phyloP scores from a whole-genome alignment of 2,888 invertebrate genomes.

The Gymnocheta viridis region DNA sequence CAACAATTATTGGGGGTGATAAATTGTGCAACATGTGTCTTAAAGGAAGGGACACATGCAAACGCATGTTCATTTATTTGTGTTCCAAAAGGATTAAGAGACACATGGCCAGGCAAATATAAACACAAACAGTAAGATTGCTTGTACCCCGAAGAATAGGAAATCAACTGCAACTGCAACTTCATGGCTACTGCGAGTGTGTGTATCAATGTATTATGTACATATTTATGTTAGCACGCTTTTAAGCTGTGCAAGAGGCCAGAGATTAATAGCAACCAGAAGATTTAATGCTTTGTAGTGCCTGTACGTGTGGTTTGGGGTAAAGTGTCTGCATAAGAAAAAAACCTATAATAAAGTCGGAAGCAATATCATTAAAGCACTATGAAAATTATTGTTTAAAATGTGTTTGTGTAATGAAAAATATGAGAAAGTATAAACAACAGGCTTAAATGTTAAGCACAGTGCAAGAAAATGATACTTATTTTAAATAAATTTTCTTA shows the following conservation, averaged over 20 bases:
- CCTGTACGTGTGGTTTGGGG: slow-evolving; percentile 18
- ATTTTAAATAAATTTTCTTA: neutral
- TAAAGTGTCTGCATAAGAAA: neutral
- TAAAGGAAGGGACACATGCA: slow-evolving; percentile 10
- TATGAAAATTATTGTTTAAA: neutral
- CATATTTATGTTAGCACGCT: neutral
- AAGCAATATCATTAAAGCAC: neutral
- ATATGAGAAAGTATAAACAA: neutral
- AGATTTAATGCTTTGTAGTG: slow-evolving; percentile 49
- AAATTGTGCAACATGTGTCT: slow-evolving; percentile 60
- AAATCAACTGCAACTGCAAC: slow-evolving; percentile 13
- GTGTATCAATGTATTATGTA: neutral
- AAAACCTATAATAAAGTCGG: neutral
- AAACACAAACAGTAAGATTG: slow-evolving; percentile 15
- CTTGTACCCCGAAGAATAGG: slow-evolving; percentile 13
- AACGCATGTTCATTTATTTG: slow-evolving; percentile 24
- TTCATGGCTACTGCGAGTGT: neutral
- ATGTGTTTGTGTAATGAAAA: neutral
- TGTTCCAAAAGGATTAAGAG: neutral
- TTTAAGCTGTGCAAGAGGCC: slow-evolving; percentile 20
- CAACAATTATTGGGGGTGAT: slow-evolving; percentile 44
- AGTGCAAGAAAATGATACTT: neutral
- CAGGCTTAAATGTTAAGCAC: neutral
- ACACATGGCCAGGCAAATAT: neutral
- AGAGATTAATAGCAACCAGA: slow-evolving; percentile 24